Base-by-base conservation (phyloP, 2,113 vertebrate genomes). In the Boulengeromyrus knoepffleri region DNA sequence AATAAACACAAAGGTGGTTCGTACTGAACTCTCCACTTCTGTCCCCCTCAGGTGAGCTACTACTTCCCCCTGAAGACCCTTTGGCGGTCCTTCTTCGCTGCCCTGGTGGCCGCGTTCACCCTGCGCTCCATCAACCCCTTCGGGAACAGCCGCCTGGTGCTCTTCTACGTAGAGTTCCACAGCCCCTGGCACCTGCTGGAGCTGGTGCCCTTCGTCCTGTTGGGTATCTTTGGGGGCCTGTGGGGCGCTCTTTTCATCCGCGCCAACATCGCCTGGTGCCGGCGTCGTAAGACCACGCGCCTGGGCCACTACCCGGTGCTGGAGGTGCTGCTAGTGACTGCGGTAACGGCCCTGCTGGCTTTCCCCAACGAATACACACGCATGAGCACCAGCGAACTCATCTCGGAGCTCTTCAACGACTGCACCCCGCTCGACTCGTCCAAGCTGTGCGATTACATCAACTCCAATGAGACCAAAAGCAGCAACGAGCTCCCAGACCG, bases 161-260 rank as follows among this genome's bases (percentile, higher is more conserved):
- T 98, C 5, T 98, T 98, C 94, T 98, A 97, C 0, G 97, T 98
- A 90, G 97, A 97, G 93, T 97, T 97, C 89, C 97, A 97, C 93
- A 96, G 95, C 46, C 97, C 97, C 0, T 98, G 97, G 97, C 97
- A 97, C 27, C 95, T 98, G 8, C 94, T 97, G 91, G 97, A 98
- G 91, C 96, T 98, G 1, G 93, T 96, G 62, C 97, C 97, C 0
- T 98, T 98, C 91, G 93, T 97, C 88, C 92, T 97, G 0, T 85
- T 98, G 93, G 97, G 97, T 3, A 96, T 97, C 90, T 97, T 98
- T 0, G 97, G 97, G 0, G 97, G 97, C 10, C 95, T 97, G 3
- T 98, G 97, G 97, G 97, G 97, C 53, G 97, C 97, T 5, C 94
- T 97, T 92, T 98, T 98, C 93, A 98, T 97, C 66, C 96, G 96